Conservation (phyloP, 2,113 vertebrate genomes). For the Sterrhoptilus dennistouni region DNA sequence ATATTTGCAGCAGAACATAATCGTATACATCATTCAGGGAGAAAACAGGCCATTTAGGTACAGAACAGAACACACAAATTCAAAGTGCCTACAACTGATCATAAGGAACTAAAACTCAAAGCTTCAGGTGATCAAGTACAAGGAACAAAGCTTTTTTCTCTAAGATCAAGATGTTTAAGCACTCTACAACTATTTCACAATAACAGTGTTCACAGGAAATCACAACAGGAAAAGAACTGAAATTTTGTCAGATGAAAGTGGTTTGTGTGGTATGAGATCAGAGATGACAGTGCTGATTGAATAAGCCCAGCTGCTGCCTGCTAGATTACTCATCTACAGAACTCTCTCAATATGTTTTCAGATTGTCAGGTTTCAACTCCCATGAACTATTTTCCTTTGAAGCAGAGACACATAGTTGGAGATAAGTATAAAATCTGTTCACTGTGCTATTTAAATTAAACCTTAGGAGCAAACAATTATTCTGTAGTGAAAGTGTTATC, state of each 20-base stretch:
- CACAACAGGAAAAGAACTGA: neutral
- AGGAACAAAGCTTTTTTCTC: neutral
- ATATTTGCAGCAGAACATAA: neutral
- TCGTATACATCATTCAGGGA: neutral
- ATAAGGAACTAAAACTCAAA: neutral
- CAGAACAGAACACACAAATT: neutral
- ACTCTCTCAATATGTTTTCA: neutral
- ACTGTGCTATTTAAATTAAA: neutral
- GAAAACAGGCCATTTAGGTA: neutral
- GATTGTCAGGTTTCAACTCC: neutral
- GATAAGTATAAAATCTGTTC: neutral
- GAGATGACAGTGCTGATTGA: neutral
- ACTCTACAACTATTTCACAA: neutral
- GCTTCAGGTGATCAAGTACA: neutral
- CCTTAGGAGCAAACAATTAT: neutral
- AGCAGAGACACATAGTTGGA: neutral
- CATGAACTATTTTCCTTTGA: neutral
- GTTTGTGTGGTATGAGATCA: neutral
- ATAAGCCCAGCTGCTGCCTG: neutral
- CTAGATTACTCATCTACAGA: constrained; percentile 9
- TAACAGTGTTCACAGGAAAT: neutral
- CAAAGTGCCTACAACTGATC: neutral
- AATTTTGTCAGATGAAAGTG: neutral
- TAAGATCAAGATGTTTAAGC: neutral
- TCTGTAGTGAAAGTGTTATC: neutral